phyloP scores from a whole-genome alignment of 1,140 invertebrate genomes.

The Physella acuta region DNA sequence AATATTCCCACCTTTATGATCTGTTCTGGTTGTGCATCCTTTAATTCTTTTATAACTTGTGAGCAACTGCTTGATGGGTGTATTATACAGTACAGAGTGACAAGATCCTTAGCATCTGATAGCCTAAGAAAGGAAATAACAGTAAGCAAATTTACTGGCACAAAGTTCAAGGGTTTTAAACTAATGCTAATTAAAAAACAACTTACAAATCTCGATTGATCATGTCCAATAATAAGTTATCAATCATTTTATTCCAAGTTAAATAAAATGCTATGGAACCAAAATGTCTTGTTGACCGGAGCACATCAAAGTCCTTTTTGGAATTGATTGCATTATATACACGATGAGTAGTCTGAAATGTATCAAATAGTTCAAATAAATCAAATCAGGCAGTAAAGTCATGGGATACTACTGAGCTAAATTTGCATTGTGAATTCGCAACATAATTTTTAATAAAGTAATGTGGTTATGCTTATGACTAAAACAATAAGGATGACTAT shows the following conservation, averaged over 20 bases:
- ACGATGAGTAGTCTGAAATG: conserved; percentile 66
- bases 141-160: neutral
- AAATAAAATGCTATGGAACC: conserved; percentile 87
- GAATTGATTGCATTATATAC: conserved; percentile 79
- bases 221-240: conserved; percentile 77
- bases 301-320: conserved; percentile 69
- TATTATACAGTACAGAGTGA: conserved; percentile 66
- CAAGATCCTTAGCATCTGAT: conserved; percentile 66
- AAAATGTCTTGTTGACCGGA: conserved; percentile 91
- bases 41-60: neutral
- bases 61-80: conserved; percentile 53
- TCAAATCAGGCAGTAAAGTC: no score
- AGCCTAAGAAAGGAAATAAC: conserved; percentile 50
- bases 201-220: conserved; percentile 50
- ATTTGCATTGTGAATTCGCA: no score
- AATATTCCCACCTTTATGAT: neutral
- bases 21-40: neutral
- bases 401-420: no score
- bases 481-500: no score
- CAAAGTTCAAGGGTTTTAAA: neutral
- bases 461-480: no score
- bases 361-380: no score
- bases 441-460: no score
- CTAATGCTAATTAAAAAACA: neutral
- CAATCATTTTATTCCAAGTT: conserved; percentile 77